Percentiles rank a stretch among this genome's conserved stretches.
Evolutionary conservation across 2,113 vertebrate genomes (phyloP).

Genomic region (Marmota monax): DNA sequence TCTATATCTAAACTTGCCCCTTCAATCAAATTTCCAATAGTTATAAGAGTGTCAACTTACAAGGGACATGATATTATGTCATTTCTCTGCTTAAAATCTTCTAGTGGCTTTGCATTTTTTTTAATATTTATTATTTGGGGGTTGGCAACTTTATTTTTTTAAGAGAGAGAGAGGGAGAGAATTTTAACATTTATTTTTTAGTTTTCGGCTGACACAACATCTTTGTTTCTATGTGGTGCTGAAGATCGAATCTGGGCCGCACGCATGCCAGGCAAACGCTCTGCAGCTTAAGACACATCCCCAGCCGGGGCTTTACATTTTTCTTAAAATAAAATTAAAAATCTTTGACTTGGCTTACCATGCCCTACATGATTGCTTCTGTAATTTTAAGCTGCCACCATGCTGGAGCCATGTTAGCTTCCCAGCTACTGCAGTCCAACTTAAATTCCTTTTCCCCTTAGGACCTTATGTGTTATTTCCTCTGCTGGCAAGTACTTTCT

Average conservation of each 20-base stretch:
- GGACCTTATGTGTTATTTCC: not conserved
- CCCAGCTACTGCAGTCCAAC: not conserved
- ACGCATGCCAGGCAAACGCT: too few relatives aligned
- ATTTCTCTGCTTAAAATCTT: constrained; percentile 7
- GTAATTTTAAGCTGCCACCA: not conserved
- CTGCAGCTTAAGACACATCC: too few relatives aligned
- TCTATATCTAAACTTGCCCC: not conserved
- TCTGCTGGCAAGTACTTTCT: not conserved
- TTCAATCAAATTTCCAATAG: not conserved
- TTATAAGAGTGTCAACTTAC: not conserved
- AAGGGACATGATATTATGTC: not conserved
- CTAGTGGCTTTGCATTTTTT: not conserved
- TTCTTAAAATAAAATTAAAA: not conserved
- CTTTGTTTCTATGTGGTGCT: too few relatives aligned
- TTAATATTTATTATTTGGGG: too few relatives aligned
- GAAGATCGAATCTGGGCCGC: too few relatives aligned
- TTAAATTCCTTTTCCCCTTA: not conserved
- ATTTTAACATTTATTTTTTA: too few relatives aligned
- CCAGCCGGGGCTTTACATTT: too few relatives aligned
- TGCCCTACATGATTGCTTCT: not conserved
- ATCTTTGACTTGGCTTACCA: not conserved
- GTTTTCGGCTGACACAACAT: too few relatives aligned
- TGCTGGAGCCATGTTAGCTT: not conserved
- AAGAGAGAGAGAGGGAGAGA: too few relatives aligned
- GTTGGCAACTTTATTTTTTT: too few relatives aligned